Evolutionary conservation across 92 coral and sea anemone species (phyloP).

Genomic region (Blastomussa wellsi): DNA sequence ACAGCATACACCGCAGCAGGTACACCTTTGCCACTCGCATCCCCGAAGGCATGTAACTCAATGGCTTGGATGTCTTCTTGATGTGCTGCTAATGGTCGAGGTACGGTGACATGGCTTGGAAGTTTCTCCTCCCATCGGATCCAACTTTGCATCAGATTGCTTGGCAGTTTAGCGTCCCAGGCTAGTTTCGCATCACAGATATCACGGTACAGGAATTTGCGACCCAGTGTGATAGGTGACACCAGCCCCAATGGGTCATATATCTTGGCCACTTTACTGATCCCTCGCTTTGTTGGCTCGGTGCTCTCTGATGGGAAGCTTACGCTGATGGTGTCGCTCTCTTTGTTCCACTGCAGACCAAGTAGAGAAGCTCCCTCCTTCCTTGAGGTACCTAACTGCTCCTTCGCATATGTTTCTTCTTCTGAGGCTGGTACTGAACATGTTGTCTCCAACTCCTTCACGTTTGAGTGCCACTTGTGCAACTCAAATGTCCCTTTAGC

Average conservation of each 20-base stretch:
- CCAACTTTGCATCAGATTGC: not conserved
- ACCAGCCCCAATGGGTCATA: too few species aligned
- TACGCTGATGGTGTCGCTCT: conserved; percentile 19
- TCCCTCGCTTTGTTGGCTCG: conserved; percentile 30
- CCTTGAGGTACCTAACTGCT: conserved; percentile 26
- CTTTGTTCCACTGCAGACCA: conserved; percentile 33
- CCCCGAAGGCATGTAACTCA: too few species aligned
- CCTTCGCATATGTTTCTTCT: conserved; percentile 34
- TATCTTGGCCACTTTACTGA: conserved; percentile 23
- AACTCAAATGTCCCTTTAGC: conserved; percentile 42
- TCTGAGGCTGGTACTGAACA: conserved; percentile 7
- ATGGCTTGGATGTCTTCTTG: too few species aligned
- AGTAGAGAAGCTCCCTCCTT: conserved; percentile 22
- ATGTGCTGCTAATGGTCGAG: not conserved
- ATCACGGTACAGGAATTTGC: too few species aligned
- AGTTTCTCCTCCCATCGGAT: not conserved
- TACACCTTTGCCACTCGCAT: too few species aligned
- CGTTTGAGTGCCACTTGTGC: conserved; percentile 41
- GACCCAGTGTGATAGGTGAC: too few species aligned
- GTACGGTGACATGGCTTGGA: too few species aligned
- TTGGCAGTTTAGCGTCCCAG: not conserved
- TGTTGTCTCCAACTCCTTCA: conserved; percentile 29
- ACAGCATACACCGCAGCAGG: too few species aligned
- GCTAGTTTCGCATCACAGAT: too few species aligned
- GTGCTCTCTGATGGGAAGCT: conserved; percentile 18